Evolutionary conservation across 1,140 invertebrate species (phyloP), one percentile per base, ranked within the genome.

Genomic region (Platorchestia sp.): DNA sequence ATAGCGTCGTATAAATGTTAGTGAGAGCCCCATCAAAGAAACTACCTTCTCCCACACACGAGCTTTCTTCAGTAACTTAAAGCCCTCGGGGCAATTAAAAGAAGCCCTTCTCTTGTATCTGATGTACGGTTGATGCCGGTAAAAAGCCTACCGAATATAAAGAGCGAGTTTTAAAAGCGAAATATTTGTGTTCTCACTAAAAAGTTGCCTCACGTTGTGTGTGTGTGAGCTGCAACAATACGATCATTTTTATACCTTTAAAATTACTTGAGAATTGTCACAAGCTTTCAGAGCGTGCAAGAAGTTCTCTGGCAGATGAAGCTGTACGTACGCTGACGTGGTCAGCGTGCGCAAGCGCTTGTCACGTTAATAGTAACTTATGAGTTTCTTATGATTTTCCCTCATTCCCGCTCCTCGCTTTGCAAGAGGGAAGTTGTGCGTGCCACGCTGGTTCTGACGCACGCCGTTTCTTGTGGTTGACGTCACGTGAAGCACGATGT

Each of bases 11-110:
- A 75, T 75, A 75, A 75, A 75, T 75, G 59, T 75, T 75, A 75
- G 59, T 75, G 59, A 75, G 59, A 75, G 59, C 59, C 59, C 59
- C 59, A 75, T 75, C 59, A 75, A 75, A 75, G 47, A 75, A 75
- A 75, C 36, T 3, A 10, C 27, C 27, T 75, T 75, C 59, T 75
- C 10, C 59, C 36, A 27, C 59, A 75, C 59, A 75, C 59, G 27
- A 75, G 59, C 59, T 75, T 75, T 75, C 59, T 75, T 75, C 10
- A 75, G 59, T 75, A 75, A 75, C 27, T 75, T 27, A 75, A 75
- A 75, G 59, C 59, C 36, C 59, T 75, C 59, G 27, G 36, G 59
- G 27, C 27, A 75, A 75, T 75, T 75, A 75, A 75, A 75, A 75
- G 59, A 75, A 10, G 27, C 59, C 27, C 27, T 36, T 75, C 59